A percentile compares a stretch with the other conserved stretches of the same genome.
Conservation (phyloP, 2,113 vertebrate species). For the Plestiodon gilberti region DNA sequence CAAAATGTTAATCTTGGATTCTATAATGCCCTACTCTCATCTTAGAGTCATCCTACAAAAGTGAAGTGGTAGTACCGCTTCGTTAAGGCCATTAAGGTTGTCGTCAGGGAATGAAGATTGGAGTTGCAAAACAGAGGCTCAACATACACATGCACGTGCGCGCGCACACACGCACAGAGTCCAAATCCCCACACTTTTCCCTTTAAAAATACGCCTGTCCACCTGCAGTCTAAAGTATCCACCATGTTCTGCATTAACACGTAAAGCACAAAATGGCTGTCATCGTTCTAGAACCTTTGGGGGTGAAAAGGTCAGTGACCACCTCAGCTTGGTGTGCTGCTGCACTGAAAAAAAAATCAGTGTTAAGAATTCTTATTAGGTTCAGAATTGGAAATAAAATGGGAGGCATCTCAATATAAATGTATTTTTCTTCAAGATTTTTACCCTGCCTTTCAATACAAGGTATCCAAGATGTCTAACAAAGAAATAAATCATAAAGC, state of each 20-base stretch:
- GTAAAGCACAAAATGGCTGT: neutral
- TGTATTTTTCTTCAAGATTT: no score
- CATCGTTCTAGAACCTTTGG: neutral
- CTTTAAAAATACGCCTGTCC: neutral
- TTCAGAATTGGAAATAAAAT: neutral
- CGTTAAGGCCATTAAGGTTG: neutral
- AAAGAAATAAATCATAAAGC: no score
- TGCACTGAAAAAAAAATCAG: neutral
- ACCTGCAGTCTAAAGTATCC: neutral
- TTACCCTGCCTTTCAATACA: no score
- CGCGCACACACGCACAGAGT: neutral
- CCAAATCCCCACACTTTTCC: neutral
- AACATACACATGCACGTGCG: no score
- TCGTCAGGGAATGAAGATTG: neutral
- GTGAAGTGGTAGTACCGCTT: neutral
- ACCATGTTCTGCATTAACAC: no score
- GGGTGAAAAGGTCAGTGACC: neutral
- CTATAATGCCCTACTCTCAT: fast-evolving
- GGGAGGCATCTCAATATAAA: no score
- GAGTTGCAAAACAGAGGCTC: neutral
- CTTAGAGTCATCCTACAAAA: neutral
- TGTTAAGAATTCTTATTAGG: neutral
- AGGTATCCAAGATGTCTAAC: no score
- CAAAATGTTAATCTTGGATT: constrained; percentile 37
- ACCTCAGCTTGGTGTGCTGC: neutral